Evolutionary conservation across 2,797 vertebrate species (phyloP), one percentile per base, ranked within the genome.

Genomic region (Rousettus madagascariensis): DNA sequence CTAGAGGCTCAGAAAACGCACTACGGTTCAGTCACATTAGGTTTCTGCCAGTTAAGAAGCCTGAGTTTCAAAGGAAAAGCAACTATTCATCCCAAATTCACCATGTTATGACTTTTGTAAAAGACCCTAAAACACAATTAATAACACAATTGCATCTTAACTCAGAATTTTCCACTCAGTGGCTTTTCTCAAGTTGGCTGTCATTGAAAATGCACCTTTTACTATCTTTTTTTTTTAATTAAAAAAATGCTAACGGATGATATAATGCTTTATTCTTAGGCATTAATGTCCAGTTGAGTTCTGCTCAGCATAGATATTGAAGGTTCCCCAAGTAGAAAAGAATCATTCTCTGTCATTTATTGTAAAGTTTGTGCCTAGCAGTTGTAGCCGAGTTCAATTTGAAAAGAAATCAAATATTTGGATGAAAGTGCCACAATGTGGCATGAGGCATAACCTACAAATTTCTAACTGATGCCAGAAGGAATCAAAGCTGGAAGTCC

Each of bases 121-220:
- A 96, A 85, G 51, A 80, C 41, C 86, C 83, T 95, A 94, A 95
- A 95, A 97, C 53, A 96, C 94, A 97, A 95, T 97, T 97, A 97
- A 95, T 94, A 97, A 86, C 75, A 97, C 94, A 96, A 97, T 85
- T 96, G 92, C 88, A 91, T 91, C 94, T 90, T 96, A 95, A 97
- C 91, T 95, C 57, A 74, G 84, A 97, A 96, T 96, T 97, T 97
- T 97, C 95, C 88, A 97, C 92, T 95, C 65, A 74, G 68, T 78
- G 46, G 82, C 78, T 95, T 96, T 93, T 86, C 91, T 96, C 55
- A 66, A 41, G 91, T 79, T 9, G 24, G 38, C 83, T 36, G 33
- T 95, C 91, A 88, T 53, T 92, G 55, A 96, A 96, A 96, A 94
- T 46, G 9, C 10, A 86, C 75, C 28, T 94, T 96, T 90, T 69